Conservation (phyloP, 2,797 vertebrate genomes). For the Prionace glauca region DNA sequence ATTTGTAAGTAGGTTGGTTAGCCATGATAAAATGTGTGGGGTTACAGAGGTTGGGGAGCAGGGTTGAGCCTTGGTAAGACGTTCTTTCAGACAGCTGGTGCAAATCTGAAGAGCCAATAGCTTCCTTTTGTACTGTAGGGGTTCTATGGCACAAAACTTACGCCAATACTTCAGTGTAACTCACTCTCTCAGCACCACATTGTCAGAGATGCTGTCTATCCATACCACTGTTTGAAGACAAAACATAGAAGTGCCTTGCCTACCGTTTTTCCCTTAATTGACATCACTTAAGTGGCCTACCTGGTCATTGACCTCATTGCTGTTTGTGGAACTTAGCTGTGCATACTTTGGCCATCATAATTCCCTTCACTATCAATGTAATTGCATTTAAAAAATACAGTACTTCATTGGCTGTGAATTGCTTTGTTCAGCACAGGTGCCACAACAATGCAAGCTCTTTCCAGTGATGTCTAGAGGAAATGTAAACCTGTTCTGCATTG, state of each 20-base stretch:
- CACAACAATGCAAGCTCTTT: not conserved
- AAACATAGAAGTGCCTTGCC: not conserved
- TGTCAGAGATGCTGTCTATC: not conserved
- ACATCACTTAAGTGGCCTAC: not conserved
- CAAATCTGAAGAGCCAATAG: no score
- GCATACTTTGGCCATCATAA: not conserved
- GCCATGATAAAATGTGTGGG: no score
- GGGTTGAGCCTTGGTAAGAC: no score
- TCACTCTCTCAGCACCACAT: not conserved
- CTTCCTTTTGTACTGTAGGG: no score
- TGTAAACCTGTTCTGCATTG: not conserved
- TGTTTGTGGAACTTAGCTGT: not conserved
- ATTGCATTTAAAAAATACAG: not conserved
- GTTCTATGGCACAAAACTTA: not conserved
- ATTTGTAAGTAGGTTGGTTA: no score
- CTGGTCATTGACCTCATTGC: not conserved
- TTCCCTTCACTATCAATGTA: not conserved
- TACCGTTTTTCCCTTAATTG: not conserved
- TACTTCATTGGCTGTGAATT: not conserved
- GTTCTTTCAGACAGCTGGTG: no score
- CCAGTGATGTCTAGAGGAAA: not conserved
- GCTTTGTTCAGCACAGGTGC: not conserved
- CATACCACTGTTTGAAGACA: not conserved
- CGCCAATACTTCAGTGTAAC: not conserved
- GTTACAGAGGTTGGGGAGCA: no score